Conservation (phyloP, 2,888 invertebrate genomes). For the Pinctada fucata region DNA sequence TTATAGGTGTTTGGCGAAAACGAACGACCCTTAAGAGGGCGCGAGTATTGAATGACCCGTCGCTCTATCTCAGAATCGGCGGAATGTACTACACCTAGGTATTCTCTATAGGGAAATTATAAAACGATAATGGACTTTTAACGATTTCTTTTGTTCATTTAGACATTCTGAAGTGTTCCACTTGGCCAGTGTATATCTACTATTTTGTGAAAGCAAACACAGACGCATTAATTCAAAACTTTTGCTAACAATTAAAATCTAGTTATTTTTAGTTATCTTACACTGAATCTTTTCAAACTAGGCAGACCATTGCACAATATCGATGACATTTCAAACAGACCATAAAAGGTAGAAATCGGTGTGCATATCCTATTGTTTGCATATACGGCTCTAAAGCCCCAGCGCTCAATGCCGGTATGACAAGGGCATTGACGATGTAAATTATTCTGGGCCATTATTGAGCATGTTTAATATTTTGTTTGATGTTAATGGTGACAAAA, state of each 20-base stretch:
- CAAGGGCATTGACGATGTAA: constrained; percentile 1
- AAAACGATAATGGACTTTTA: neutral
- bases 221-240: neutral
- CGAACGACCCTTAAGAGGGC: too few species aligned
- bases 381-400: neutral
- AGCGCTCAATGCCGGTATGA: neutral
- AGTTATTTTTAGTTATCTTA: neutral
- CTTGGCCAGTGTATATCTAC: neutral
- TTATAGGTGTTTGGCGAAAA: too few species aligned
- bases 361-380: constrained; percentile 2
- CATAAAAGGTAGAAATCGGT: neutral
- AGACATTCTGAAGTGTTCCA: neutral
- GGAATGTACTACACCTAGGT: neutral
- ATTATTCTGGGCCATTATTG: constrained; percentile 1
- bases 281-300: neutral
- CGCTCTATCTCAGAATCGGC: too few species aligned
- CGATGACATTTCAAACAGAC: neutral
- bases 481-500: neutral
- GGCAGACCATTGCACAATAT: neutral
- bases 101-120: neutral
- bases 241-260: neutral
- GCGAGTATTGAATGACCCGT: too few species aligned
- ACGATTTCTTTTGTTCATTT: constrained; percentile 1
- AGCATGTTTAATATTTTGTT: constrained; percentile 4
- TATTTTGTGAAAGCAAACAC: neutral